phyloP scores from a whole-genome alignment of 2,113 vertebrate genomes.

The Clupea harengus region DNA sequence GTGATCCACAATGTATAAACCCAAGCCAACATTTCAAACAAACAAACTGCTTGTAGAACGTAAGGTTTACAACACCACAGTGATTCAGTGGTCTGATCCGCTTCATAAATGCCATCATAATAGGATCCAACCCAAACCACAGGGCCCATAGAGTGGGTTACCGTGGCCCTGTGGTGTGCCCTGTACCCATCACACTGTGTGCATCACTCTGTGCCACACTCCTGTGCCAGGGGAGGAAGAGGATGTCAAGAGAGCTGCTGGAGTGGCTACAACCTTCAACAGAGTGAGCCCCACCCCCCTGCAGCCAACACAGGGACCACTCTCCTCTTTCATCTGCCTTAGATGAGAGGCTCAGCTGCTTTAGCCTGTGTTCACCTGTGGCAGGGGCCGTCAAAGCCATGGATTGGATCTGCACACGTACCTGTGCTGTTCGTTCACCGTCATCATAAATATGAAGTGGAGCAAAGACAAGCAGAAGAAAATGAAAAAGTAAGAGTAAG shows the following conservation, averaged over 20 bases:
- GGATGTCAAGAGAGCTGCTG: background rate
- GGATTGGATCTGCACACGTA: background rate
- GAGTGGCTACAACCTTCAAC: background rate
- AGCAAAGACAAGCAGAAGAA: background rate
- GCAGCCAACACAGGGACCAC: background rate
- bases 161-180: too few species aligned
- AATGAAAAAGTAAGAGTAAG: background rate
- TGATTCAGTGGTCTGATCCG: too few species aligned
- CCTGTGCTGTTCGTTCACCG: background rate
- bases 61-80: too few species aligned
- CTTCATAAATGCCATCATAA: too few species aligned
- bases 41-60: too few species aligned
- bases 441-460: background rate
- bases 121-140: too few species aligned
- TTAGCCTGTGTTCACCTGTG: background rate
- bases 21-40: too few species aligned
- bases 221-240: background rate
- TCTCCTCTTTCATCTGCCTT: background rate
- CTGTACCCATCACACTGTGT: background rate
- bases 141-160: too few species aligned
- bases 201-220: background rate
- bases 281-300: background rate
- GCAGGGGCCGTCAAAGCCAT: background rate
- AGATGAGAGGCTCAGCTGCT: background rate
- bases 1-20: background rate